Evolutionary conservation across 2,888 invertebrate species (phyloP).

Genomic region (Branchellion lobata): DNA sequence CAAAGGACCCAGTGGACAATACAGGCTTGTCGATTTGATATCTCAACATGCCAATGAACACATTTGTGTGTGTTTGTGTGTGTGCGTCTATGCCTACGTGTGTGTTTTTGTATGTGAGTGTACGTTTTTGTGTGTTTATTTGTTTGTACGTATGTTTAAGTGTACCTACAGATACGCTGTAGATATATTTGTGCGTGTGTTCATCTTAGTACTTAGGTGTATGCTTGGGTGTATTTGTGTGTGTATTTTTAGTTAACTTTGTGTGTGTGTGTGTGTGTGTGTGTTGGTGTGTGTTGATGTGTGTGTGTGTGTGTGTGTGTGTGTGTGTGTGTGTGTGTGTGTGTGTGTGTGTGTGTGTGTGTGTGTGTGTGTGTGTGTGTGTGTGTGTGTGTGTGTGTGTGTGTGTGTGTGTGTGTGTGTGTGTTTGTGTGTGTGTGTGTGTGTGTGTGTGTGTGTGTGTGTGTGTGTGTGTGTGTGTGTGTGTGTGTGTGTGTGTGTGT

Average conservation of each 20-base stretch:
- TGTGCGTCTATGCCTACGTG: not conserved
- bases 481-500: slow-evolving; percentile 4
- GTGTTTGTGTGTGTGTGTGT: not conserved
- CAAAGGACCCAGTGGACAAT: not conserved
- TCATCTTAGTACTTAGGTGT: not conserved
- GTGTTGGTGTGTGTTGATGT: not conserved
- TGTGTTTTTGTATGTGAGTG: not conserved
- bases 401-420: slow-evolving; percentile 5
- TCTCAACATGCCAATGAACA: not conserved
- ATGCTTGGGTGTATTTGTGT: slow-evolving; percentile 3
- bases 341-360: slow-evolving; percentile 4
- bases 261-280: slow-evolving; percentile 8
- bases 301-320: slow-evolving; percentile 24
- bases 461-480: no score
- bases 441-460: slow-evolving; percentile 11
- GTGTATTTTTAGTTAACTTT: no score
- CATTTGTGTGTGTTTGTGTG: not conserved
- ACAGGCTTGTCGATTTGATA: not conserved
- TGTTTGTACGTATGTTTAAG: not conserved
- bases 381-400: slow-evolving; percentile 10
- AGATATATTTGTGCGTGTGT: not conserved
- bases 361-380: slow-evolving; percentile 1
- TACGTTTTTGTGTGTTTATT: not conserved
- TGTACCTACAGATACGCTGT: not conserved
- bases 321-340: no score